Conservation (phyloP, 2,888 invertebrate species). For the Melinaea menophilus region DNA sequence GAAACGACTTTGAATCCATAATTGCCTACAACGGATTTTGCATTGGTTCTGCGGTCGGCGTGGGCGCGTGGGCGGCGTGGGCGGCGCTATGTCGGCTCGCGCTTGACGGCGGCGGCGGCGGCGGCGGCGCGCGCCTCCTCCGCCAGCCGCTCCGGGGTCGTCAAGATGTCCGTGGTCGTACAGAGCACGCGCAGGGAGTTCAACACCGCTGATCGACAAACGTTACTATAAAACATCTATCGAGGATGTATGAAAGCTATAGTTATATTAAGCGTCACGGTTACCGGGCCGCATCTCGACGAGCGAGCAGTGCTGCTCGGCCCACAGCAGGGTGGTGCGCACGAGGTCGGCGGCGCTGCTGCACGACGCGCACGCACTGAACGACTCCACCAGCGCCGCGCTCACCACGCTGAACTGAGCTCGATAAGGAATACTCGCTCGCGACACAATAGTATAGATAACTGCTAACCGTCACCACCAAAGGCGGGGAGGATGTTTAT, state of each 20-base stretch:
- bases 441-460: neutral
- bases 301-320: conserved; percentile 97
- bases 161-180: conserved; percentile 94
- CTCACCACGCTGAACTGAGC: conserved; percentile 93
- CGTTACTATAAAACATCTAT: neutral
- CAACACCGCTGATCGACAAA: conserved; percentile 86
- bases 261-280: neutral
- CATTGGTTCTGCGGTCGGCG: neutral
- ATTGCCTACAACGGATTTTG: neutral
- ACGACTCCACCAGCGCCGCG: conserved; percentile 92
- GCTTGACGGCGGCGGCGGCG: conserved; percentile 60
- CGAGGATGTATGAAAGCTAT: neutral
- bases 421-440: conserved; percentile 58
- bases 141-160: conserved; percentile 91
- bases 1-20: neutral
- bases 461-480: neutral
- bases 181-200: conserved; percentile 94
- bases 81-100: conserved; percentile 59
- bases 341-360: conserved; percentile 91
- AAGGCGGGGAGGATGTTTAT: too few relatives aligned
- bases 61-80: neutral
- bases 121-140: conserved; percentile 93
- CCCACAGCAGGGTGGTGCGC: conserved; percentile 94
- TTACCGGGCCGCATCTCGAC: conserved; percentile 95
- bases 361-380: conserved; percentile 94